Evolutionary conservation across 2,888 invertebrate species (phyloP), one percentile per base, ranked within the genome.

Genomic region (Sceliomorpha sp.): DNA sequence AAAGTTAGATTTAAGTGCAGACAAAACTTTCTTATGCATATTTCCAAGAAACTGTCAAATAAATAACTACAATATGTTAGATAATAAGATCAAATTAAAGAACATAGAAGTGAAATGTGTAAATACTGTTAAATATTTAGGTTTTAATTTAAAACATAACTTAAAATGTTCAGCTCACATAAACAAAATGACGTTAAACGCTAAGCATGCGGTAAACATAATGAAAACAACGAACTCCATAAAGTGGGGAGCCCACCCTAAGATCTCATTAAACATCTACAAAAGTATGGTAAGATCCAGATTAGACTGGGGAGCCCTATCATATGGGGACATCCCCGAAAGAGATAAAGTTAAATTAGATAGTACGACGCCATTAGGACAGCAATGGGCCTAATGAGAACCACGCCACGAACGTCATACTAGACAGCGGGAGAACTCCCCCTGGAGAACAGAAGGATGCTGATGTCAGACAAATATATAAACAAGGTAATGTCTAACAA

Each of bases 401-500:
- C 37, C 8, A 37, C 37, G 1, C 37, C 3, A 37, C 37, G 2
- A 37, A 37, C 17, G 17, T 37, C n/a, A 5, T 37, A 2, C n/a
- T 37, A 1, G 37, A 37, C 17, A 2, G 17, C 9, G 3, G 1
- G n/a, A 2, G 17, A 37, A 37, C n/a, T 1, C 5, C 8, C 37
- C 1, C 2, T 37, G 7, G 17, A 37, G 17, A 6, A 7, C 7
- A 4, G 37, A 37, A 37, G 37, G n/a, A 37, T n/a, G 14, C 1
- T 37, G 8, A 1, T 17, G 14, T 1, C 1, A 37, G 17, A n/a
- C n/a, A 15, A 37, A 37, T 37, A 37, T 17, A 15, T 36, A 1
- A 10, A 12, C 8, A 7, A 34, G 8, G 2, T 34, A n/a, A n/a
- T n/a, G n/a, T n/a, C n/a, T n/a, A n/a, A n/a, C n/a, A n/a, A n/a